Conservation (phyloP, 1,140 invertebrate genomes). For the Brachionus rubens region DNA sequence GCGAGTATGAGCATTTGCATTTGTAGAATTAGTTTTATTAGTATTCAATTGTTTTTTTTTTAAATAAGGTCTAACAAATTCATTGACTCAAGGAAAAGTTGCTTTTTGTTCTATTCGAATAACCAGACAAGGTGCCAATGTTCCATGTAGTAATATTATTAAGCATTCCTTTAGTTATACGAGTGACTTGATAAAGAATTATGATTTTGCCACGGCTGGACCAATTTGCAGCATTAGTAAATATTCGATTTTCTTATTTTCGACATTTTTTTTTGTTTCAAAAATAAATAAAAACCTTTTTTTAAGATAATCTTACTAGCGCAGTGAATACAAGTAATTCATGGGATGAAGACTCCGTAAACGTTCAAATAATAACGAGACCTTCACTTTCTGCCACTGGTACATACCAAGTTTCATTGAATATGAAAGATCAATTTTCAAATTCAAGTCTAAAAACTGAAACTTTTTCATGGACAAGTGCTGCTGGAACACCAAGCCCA, state of each 20-base stretch:
- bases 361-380: conserved; percentile 40
- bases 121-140: not conserved
- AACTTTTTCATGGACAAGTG: not conserved
- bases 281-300: not conserved
- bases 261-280: not conserved
- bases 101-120: conserved; percentile 19
- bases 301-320: conserved; percentile 16
- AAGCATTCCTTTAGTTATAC: not conserved
- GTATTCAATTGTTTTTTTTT: not conserved
- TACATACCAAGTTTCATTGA: not conserved
- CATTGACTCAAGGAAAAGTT: not conserved
- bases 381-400: not conserved
- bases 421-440: not conserved
- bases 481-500: not conserved
- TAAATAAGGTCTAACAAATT: not conserved
- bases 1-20: not conserved
- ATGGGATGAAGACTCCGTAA: conserved; percentile 41
- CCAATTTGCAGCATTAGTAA: conserved; percentile 45
- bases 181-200: not conserved
- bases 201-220: not conserved
- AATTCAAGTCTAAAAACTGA: not conserved
- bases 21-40: too few relatives aligned
- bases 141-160: conserved; percentile 7
- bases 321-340: not conserved
- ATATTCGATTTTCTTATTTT: not conserved